Evolutionary conservation across 2,888 invertebrate species (phyloP).

Genomic region (Macrosiphum euphorbiae): DNA sequence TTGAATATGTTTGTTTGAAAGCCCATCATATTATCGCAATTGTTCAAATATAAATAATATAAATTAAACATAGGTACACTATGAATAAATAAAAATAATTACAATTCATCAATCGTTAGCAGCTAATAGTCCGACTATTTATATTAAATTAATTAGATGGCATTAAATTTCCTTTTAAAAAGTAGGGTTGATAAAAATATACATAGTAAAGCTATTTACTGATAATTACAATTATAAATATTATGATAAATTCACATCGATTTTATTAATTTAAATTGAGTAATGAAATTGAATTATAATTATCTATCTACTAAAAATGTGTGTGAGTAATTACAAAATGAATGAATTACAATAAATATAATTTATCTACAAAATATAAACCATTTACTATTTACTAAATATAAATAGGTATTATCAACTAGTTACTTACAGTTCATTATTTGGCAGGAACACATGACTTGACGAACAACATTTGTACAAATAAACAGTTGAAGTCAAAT

Average conservation of each 20-base stretch:
- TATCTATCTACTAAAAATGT: background rate
- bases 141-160: background rate
- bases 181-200: background rate
- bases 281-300: background rate
- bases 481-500: background rate
- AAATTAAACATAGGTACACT: background rate
- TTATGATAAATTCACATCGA: background rate
- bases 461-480: background rate
- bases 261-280: background rate
- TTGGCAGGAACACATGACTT: background rate
- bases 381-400: background rate
- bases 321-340: background rate
- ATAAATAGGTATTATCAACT: background rate
- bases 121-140: background rate
- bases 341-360: background rate
- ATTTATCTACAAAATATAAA: background rate
- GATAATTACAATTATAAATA: background rate
- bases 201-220: background rate
- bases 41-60: background rate
- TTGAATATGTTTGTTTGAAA: background rate
- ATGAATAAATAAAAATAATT: background rate
- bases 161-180: background rate
- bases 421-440: slow-evolving; percentile 1
- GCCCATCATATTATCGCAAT: background rate
- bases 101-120: background rate